Evolutionary conservation across 2,113 vertebrate species (phyloP).

Genomic region (Lathamus discolor): DNA sequence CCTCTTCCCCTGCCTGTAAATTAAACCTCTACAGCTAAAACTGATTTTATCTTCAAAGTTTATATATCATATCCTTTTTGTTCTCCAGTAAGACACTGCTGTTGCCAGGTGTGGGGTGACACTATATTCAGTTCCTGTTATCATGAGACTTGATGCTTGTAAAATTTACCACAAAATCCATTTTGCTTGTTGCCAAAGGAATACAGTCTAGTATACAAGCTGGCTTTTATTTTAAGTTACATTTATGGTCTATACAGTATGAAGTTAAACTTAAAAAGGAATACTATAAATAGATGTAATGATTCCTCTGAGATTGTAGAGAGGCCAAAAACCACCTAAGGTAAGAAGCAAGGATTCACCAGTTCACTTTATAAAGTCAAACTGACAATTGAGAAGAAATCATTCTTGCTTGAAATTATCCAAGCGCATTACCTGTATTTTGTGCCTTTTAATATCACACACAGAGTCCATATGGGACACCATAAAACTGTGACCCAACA

Average conservation of each 20-base stretch:
- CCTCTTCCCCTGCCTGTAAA: background rate
- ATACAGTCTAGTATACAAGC: background rate
- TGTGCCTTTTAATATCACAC: background rate
- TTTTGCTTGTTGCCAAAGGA: background rate
- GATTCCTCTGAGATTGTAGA: background rate
- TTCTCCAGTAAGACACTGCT: background rate
- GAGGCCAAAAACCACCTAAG: background rate
- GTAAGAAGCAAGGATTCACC: background rate
- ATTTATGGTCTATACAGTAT: background rate
- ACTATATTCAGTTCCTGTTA: background rate
- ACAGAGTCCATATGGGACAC: background rate
- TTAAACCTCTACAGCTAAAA: background rate
- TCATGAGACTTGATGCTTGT: background rate
- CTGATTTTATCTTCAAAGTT: background rate
- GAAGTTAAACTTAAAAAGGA: background rate
- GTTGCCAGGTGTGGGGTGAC: background rate
- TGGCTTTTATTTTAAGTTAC: background rate
- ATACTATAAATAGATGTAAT: background rate
- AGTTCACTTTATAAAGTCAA: background rate
- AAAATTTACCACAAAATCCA: background rate
- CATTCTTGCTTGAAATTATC: background rate
- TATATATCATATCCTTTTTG: background rate
- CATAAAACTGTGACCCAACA: background rate
- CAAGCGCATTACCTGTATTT: background rate
- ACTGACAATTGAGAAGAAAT: background rate